These are phyloP conservation scores for Nothoprocta perdicaria DNA, from an alignment of 2,113 vertebrate species.

Conservation along the genomic window DNA sequence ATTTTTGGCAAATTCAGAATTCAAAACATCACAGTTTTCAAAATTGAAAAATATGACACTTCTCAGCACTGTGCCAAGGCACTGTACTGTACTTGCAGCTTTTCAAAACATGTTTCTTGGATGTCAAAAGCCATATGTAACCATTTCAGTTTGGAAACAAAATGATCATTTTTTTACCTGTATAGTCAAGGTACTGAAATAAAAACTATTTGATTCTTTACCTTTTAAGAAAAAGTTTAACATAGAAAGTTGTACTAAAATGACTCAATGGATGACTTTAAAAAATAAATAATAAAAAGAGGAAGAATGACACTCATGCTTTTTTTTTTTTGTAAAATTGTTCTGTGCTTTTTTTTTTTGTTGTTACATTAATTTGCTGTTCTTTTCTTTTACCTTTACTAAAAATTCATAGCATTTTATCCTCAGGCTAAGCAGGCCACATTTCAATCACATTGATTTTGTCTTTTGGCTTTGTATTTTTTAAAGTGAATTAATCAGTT, in stretches of 20 bases:
- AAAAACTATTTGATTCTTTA: neutral
- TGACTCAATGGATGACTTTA: neutral
- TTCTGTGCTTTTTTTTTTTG: too few species aligned
- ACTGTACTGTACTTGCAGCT: neutral
- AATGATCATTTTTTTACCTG: neutral
- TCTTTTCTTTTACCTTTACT: neutral
- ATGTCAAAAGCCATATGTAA: neutral
- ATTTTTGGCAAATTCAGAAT: neutral
- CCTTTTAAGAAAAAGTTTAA: neutral
- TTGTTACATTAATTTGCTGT: neutral
- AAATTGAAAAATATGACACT: neutral
- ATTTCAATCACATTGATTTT: neutral
- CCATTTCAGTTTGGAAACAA: neutral
- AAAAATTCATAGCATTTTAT: neutral
- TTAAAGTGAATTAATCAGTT: neutral
- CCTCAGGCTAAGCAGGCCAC: neutral
- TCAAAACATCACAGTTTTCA: neutral
- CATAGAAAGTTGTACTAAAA: neutral
- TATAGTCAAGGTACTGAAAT: neutral
- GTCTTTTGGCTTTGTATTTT: neutral
- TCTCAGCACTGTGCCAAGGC: neutral
- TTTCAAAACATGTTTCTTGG: neutral
- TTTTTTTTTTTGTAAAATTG: neutral
- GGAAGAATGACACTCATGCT: neutral
- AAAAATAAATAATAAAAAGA: neutral